These are phyloP conservation scores for Ypsolopha sequella DNA, from an alignment of 2,888 invertebrate genomes.

Conservation along the genomic window DNA sequence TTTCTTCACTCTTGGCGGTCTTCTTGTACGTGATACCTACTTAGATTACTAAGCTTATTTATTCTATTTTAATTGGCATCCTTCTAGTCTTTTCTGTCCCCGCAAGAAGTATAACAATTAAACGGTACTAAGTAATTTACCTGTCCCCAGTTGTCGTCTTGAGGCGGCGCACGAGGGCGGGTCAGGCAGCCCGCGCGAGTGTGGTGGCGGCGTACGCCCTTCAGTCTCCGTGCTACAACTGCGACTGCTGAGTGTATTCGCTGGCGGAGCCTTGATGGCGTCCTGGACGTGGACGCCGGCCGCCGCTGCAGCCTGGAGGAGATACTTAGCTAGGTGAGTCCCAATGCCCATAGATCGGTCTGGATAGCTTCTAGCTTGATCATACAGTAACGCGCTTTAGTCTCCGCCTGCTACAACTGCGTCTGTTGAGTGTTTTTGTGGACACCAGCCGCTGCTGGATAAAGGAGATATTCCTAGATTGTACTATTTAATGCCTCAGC, in stretches of 20 bases:
- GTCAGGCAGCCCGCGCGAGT: slow-evolving; percentile 38
- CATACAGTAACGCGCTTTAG: no score
- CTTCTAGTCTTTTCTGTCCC: neutral
- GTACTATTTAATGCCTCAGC: no score
- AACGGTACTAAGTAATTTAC: no score
- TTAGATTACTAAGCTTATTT: no score
- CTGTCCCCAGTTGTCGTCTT: slow-evolving; percentile 35
- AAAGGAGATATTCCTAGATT: no score
- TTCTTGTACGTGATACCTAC: no score
- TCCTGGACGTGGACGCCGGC: slow-evolving; percentile 95
- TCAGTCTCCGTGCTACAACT: slow-evolving; percentile 86
- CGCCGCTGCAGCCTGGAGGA: slow-evolving; percentile 87
- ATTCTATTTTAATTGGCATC: neutral
- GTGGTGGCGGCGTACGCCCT: slow-evolving; percentile 79
- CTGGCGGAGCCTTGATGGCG: slow-evolving; percentile 89
- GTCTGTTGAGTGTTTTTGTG: no score
- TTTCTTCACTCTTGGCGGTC: no score
- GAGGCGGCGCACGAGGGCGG: slow-evolving; percentile 31
- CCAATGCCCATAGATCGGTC: neutral
- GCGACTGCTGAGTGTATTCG: slow-evolving; percentile 83
- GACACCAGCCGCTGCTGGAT: no score
- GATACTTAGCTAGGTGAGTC: slow-evolving; percentile 82
- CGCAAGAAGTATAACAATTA: no score
- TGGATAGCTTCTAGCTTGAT: no score
- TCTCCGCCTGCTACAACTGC: no score